Percentiles rank a stretch among this genome's conserved stretches.
These are phyloP conservation scores for Xenus cinereus DNA, from an alignment of 2,113 vertebrate species.

Conservation along the genomic window DNA sequence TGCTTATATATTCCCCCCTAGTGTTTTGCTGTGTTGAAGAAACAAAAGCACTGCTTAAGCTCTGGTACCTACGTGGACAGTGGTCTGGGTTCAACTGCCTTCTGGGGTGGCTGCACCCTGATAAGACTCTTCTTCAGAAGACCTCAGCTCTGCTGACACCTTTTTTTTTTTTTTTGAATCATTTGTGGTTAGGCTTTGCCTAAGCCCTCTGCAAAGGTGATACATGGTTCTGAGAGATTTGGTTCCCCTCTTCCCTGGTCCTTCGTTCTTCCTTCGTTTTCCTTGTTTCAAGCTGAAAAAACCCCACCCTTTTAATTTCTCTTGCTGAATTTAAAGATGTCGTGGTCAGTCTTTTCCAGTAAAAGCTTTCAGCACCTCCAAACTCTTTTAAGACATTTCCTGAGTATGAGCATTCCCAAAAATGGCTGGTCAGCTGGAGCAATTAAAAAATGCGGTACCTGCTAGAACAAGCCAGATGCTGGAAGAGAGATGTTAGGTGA, in stretches of 20 bases:
- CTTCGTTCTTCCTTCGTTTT: not conserved
- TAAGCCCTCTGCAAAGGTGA: not conserved
- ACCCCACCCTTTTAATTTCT: accelerated
- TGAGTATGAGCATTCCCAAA: not conserved
- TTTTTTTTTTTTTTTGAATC: not conserved
- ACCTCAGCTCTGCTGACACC: not conserved
- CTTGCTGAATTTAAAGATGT: not conserved
- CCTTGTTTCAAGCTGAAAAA: not conserved
- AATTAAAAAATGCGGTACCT: not conserved
- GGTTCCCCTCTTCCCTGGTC: not conserved
- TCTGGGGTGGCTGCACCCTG: not conserved
- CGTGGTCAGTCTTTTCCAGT: not conserved
- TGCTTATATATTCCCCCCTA: not conserved
- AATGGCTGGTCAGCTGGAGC: not conserved
- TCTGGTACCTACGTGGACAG: not conserved
- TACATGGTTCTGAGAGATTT: not conserved
- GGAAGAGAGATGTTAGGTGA: not conserved
- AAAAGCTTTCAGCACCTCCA: not conserved
- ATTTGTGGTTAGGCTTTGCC: not conserved
- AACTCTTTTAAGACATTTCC: not conserved
- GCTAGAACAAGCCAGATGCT: not conserved
- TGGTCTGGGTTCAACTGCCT: not conserved
- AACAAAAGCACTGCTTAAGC: not conserved
- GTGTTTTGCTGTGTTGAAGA: not conserved
- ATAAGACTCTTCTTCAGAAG: not conserved